Evolutionary conservation across 2,888 invertebrate species (phyloP), one percentile per base, ranked within the genome.

Genomic region (Druceiella hillmani): DNA sequence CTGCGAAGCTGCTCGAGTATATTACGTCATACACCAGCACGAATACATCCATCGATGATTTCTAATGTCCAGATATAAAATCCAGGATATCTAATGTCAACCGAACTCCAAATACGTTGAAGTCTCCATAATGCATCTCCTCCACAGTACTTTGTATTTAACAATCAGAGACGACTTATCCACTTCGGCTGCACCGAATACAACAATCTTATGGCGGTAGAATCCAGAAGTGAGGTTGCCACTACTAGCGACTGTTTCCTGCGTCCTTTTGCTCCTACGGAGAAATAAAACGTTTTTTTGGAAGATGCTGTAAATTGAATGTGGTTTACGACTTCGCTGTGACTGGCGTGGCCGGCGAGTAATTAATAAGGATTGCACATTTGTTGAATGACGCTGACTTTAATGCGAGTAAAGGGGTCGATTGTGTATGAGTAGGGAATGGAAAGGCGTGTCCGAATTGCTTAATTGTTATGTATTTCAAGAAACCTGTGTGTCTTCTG

Each of bases 121-220:
- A 95, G 57, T 93, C 91, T 1, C 89, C 86, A 52, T 89, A 90
- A 61, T 94, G 93, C 80, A 95, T 87, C 64, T 97, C 95, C 61
- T 98, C 97, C 28, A 97, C 85, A 9, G 97, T 98, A 45, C 91
- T 79, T 90, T 91, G 70, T 98, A 95, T 59, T 91, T 91, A 9
- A 88, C 76, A 57, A 97, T 88, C 50, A 98, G 82, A 39, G 93
- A 89, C 17, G 94, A 93, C 66, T 98, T 97, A 30, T 97, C 97
- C 28, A 93, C 93, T 65, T 87, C 87, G 0, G 87, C 87, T 1
- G 85, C 79, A 3, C 89, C 89, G 76, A 89, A 76, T 22, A 89
- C 84, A 37, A 89, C 88, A 50, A 89, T 83, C 73, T 88, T 88
- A 62, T 87, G 86, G 33, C 84, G 74, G 28, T 81, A 82, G 3